These are phyloP conservation scores for Maconellicoccus hirsutus DNA, from an alignment of 1,140 invertebrate species.

Conservation along the genomic window DNA sequence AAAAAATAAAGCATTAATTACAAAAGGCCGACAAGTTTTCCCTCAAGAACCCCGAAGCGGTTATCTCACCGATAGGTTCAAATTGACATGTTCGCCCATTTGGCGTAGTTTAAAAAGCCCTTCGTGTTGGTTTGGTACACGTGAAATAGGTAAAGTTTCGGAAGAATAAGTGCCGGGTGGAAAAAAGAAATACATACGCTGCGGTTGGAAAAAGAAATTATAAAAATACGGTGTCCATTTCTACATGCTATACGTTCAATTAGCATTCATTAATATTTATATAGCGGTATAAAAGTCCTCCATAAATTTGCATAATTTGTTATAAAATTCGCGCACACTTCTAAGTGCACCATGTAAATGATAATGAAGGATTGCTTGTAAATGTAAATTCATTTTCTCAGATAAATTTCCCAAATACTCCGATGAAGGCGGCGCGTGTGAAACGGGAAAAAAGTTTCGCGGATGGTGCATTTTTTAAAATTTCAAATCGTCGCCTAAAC, in stretches of 20 bases:
- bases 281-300: conserved; percentile 18
- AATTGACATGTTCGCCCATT: neutral
- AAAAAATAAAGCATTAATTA: neutral
- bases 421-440: neutral
- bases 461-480: neutral
- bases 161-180: neutral
- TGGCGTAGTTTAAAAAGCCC: neutral
- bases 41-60: neutral
- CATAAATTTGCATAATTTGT: conserved; percentile 19
- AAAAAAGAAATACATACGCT: neutral
- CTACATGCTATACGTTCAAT: conserved; percentile 16
- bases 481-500: neutral
- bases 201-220: conserved; percentile 2
- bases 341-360: conserved; percentile 14
- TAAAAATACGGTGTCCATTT: conserved; percentile 18
- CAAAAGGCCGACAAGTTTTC: neutral
- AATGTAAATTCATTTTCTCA: conserved; percentile 20
- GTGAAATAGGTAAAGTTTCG: too few relatives aligned
- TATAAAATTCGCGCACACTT: conserved; percentile 1
- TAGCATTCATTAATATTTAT: conserved; percentile 22
- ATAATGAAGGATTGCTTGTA: conserved; percentile 17
- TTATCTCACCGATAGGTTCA: neutral
- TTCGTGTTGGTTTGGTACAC: too few relatives aligned
- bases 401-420: neutral
- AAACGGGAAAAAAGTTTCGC: neutral